A percentile compares a stretch with the other conserved stretches of the same genome.
These are phyloP conservation scores for Arctia plantaginis DNA, from an alignment of 2,888 invertebrate genomes.

Conservation along the genomic window DNA sequence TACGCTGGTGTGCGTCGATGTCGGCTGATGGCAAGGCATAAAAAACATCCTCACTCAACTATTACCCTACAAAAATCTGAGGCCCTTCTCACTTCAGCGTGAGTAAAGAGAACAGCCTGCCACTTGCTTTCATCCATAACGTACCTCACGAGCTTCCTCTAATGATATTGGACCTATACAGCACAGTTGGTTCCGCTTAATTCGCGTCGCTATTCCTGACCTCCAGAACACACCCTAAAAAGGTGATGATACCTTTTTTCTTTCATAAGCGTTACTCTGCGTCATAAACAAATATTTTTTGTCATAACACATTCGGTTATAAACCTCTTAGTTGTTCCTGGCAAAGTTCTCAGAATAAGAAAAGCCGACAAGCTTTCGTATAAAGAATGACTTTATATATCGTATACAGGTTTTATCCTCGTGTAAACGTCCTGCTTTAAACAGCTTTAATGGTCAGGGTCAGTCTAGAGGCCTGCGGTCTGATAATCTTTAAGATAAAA, in stretches of 20 bases:
- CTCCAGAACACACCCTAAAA: background rate
- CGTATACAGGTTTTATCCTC: constrained; percentile 19
- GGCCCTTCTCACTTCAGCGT: background rate
- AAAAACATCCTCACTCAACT: too few species aligned
- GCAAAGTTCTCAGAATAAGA: constrained; percentile 11
- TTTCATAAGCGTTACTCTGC: background rate
- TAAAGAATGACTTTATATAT: constrained; percentile 10
- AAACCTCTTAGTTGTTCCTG: constrained; percentile 12
- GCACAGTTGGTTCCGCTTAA: background rate
- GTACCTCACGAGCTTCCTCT: background rate
- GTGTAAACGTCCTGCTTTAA: constrained; percentile 11
- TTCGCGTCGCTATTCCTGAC: background rate
- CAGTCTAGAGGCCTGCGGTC: constrained; percentile 10
- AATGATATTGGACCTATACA: background rate
- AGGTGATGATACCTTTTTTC: background rate
- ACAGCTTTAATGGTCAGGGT: constrained; percentile 11
- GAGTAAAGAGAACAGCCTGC: background rate
- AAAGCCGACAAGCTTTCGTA: constrained; percentile 16
- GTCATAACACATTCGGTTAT: background rate
- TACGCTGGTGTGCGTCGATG: too few species aligned
- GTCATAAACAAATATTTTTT: constrained; percentile 1
- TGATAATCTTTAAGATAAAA: constrained; percentile 13
- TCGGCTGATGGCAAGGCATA: too few species aligned
- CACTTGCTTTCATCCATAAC: background rate
- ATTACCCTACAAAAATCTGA: background rate